Evolutionary conservation across 2,888 invertebrate genomes (phyloP).

Genomic region (Acanthococcus lagerstroemiae): DNA sequence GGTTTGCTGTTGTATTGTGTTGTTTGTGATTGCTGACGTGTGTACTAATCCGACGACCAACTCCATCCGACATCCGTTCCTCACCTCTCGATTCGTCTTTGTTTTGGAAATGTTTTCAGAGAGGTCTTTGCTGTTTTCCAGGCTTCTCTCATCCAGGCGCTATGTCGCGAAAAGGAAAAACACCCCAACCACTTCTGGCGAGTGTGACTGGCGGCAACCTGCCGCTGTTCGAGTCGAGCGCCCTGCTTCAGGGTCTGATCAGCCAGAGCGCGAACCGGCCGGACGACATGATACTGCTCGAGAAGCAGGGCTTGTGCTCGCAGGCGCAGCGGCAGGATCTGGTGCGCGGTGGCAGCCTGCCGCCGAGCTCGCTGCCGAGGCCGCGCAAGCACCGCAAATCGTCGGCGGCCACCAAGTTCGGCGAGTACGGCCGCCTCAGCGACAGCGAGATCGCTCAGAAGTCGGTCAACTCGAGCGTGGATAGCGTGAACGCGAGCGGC

Average conservation of each 20-base stretch:
- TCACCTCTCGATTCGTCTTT: constrained; percentile 43
- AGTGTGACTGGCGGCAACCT: constrained; percentile 45
- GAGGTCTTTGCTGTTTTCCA: constrained; percentile 77
- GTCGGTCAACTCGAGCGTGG: constrained; percentile 33
- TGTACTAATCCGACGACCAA: constrained; percentile 27
- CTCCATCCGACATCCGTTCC: constrained; percentile 14
- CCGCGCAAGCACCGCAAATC: constrained; percentile 51
- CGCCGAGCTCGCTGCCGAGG: constrained; percentile 61
- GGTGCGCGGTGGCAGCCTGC: constrained; percentile 50
- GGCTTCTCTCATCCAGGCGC: constrained; percentile 66
- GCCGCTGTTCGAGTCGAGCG: constrained; percentile 36
- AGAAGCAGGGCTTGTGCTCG: constrained; percentile 65
- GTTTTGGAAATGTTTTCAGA: constrained; percentile 53
- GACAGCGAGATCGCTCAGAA: constrained; percentile 42
- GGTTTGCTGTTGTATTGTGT: neutral
- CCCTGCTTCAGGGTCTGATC: constrained; percentile 43
- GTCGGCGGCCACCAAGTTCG: constrained; percentile 40
- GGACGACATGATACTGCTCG: constrained; percentile 62
- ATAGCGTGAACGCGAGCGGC: constrained; percentile 27
- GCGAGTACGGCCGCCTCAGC: constrained; percentile 57
- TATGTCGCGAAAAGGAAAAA: constrained; percentile 64
- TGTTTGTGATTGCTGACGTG: constrained; percentile 10
- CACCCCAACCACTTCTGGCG: constrained; percentile 64
- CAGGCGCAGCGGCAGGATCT: constrained; percentile 57
- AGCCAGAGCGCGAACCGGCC: constrained; percentile 43